Base-by-base conservation (phyloP, 2,113 vertebrate species). In the Egretta garzetta region DNA sequence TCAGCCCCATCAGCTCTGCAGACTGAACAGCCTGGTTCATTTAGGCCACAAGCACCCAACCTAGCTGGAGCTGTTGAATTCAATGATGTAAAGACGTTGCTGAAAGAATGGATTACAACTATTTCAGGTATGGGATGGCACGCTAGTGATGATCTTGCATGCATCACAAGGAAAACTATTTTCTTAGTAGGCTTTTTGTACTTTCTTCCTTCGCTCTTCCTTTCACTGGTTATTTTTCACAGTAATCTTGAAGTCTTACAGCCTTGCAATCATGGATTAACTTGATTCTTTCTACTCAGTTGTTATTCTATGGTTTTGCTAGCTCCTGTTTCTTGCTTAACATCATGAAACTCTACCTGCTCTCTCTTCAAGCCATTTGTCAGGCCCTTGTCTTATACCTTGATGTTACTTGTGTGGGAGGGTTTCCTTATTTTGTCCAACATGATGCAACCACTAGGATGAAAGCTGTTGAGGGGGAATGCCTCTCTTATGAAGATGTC, bases 101-200 rank as follows among this genome's bases (percentile, higher is more conserved):
- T 99, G 52, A 98, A 97, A 88, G 99, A 99, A 72, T 99, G 99
- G 99, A 99, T 99, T 97, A 99, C 99, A 56, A 99, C 99, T 33
- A 99, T 99, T 94, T 98, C 98, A 97, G 99, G 98, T 99, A 90
- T 0, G 6, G 30, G 37, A 5, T 76, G 60, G 27, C 75, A 18
- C 6, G 7, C 24, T 33, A 21, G 30, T 19, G 16, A 9, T 35
- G 17, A 9, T 45, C 27, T 41, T 58, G 26, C 22, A 7, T 37
- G 27, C 56, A n/a, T 55, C 58, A 39, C 66, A 59, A 68, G 19
- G 39, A 81, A 53, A 56, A 37, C 5, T n/a, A 1, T 3, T 14
- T n/a, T 64, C 81, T 33, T 11, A 75, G 33, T 33, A 43, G 56
- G 33, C 16, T 74, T 71, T 79, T 75, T 52, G 14, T 68, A 8